Percentiles rank a stretch among this genome's conserved stretches.
phyloP scores from a whole-genome alignment of 1,140 invertebrate species.

The Scaptomyza montana region DNA sequence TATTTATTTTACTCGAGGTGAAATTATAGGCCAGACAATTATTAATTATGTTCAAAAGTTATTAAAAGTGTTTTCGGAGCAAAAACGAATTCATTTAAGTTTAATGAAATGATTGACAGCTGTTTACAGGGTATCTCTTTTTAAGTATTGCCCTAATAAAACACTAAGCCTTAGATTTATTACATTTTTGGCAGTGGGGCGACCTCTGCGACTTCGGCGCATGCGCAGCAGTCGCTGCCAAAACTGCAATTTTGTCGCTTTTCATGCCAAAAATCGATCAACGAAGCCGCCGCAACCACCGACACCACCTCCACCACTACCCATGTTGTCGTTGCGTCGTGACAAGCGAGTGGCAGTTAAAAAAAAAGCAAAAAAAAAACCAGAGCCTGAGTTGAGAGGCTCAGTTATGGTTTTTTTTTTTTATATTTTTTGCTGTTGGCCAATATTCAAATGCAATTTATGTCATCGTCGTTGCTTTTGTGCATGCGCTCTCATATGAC shows the following conservation, averaged over 20 bases:
- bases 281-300: conserved; percentile 15
- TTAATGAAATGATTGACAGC: no score
- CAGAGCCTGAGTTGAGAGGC: background rate
- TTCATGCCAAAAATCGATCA: conserved; percentile 62
- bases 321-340: conserved; percentile 34
- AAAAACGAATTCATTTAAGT: no score
- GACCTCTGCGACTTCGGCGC: conserved; percentile 10
- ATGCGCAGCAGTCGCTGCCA: conserved; percentile 23
- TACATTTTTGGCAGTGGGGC: conserved; percentile 1
- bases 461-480: conserved; percentile 71
- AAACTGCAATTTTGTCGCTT: conserved; percentile 47
- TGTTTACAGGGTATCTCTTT: background rate
- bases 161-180: no score
- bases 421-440: conserved; percentile 63
- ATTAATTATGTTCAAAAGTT: no score
- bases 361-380: conserved; percentile 14
- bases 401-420: conserved; percentile 41
- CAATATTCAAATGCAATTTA: conserved; percentile 81
- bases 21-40: no score
- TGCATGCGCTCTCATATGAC: conserved; percentile 57
- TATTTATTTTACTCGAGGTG: no score
- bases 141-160: no score
- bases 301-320: background rate
- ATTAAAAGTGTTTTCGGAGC: no score
- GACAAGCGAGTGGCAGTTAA: conserved; percentile 56